Evolutionary conservation across 2,113 vertebrate species (phyloP), one percentile per base, ranked within the genome.

Genomic region (Cebus imitator): DNA sequence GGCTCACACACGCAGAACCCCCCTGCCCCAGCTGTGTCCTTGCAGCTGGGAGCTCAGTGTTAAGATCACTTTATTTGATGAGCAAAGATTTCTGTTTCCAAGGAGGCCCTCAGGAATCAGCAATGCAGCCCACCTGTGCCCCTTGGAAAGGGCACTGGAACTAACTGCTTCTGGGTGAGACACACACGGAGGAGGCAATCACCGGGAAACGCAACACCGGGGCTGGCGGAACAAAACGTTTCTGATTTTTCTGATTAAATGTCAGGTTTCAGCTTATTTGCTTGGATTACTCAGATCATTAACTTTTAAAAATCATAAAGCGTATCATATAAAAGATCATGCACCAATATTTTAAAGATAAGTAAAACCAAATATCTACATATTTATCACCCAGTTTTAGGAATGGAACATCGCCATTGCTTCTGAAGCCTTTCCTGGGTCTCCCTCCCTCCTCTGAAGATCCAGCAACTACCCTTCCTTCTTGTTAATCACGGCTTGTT

Each of bases 191-290:
- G 13, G 14, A 7, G 20, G 30, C 5, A 16, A 78, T 9, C 13
- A 21, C 40, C 4, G 13, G 68, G 52, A 13, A 7, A 32, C 4
- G 3, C 79, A 37, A 17, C 17, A 43, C 30, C 27, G 18, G 2
- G 5, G 52, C 17, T 57, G 4, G 10, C 0, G 9, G 1, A 4
- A 48, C 57, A n/a, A 48, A 79, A 30, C 3, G 0, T 10, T 20
- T 75, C 3, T 20, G 5, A 50, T 9, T 81, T 61, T 55, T 76
- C 27, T n/a, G 21, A 57, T 87, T 45, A 93, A 72, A 55, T 27
- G 40, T 50, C 52, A 57, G 50, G 6, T 50, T 57, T 23, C 3
- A 7, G 85, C 18, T 43, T 89, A 66, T 88, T 17, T 61, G 37
- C 64, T 58, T 64, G 1, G 37, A 57, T 43, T 48, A 86, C 6